Percentiles rank a stretch among this genome's conserved stretches.
Conservation (phyloP, 1,140 invertebrate species). For the Telenomus remus region DNA sequence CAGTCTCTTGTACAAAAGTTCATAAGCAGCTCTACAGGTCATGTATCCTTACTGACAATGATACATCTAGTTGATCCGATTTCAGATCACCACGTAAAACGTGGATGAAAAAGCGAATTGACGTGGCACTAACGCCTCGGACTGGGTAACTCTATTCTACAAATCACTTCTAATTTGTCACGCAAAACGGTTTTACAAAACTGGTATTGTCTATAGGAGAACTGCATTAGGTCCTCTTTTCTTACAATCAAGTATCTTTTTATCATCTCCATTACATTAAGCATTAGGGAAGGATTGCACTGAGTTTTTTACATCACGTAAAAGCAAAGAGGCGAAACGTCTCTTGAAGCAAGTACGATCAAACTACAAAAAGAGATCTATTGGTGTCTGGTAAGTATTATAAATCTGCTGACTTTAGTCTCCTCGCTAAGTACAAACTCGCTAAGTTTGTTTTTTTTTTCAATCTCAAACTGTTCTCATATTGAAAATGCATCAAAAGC, state of each 20-base stretch:
- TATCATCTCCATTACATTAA: slow-evolving; percentile 6
- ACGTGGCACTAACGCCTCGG: slow-evolving; percentile 13
- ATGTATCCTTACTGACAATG: slow-evolving; percentile 31
- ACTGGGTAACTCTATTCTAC: slow-evolving; percentile 7
- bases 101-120: slow-evolving; percentile 27
- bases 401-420: no score
- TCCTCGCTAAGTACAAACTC: no score
- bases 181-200: slow-evolving; percentile 41
- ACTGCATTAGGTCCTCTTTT: slow-evolving; percentile 23
- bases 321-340: no score
- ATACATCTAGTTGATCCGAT: slow-evolving; percentile 29
- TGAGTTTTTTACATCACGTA: neutral
- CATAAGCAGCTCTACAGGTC: slow-evolving; percentile 36
- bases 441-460: no score
- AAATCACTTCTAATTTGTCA: slow-evolving; percentile 33
- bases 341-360: neutral
- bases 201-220: slow-evolving; percentile 54
- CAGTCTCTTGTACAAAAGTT: slow-evolving; percentile 42
- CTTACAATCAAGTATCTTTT: neutral
- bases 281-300: slow-evolving; percentile 27
- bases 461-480: no score
- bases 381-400: no score
- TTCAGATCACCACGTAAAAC: slow-evolving; percentile 8
- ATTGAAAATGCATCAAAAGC: neutral
- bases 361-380: neutral